Conservation (phyloP, 2,888 invertebrate genomes). For the Parnassius mnemosyne region DNA sequence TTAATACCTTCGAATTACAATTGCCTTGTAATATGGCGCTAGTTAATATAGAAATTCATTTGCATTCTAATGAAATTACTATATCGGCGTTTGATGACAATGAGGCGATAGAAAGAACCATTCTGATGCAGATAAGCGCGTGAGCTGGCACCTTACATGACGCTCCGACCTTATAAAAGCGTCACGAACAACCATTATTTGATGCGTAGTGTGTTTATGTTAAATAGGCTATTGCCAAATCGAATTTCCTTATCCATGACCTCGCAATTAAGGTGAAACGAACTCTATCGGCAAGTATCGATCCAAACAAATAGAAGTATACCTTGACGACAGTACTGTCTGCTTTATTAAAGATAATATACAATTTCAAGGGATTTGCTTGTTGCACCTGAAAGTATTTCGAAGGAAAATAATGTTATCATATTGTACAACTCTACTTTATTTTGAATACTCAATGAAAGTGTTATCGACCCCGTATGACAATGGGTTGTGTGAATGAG, state of each 20-base stretch:
- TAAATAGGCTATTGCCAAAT: conserved; percentile 40
- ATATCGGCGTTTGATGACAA: conserved; percentile 34
- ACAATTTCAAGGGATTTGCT: conserved; percentile 14
- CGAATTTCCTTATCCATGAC: conserved; percentile 47
- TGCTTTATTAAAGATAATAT: conserved; percentile 8
- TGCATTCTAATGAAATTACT: conserved; percentile 15
- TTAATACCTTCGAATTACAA: not conserved
- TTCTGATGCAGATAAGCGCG: conserved; percentile 59
- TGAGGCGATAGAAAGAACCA: conserved; percentile 36
- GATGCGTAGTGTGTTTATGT: conserved; percentile 34
- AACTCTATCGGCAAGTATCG: conserved; percentile 21
- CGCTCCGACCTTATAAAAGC: conserved; percentile 38
- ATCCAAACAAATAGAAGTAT: conserved; percentile 14
- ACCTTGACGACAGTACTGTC: not conserved
- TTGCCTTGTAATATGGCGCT: not conserved
- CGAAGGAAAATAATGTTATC: not conserved
- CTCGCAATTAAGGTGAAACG: conserved; percentile 41
- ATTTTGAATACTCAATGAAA: not conserved
- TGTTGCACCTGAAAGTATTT: not conserved
- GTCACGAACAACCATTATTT: conserved; percentile 29
- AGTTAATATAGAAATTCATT: conserved; percentile 1
- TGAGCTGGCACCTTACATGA: conserved; percentile 35
- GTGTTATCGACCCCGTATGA: too few relatives aligned
- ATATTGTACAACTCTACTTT: not conserved
- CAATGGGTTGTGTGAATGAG: too few relatives aligned